Base-by-base conservation (phyloP, 2,113 vertebrate species). In the Rhabdornis inornatus region DNA sequence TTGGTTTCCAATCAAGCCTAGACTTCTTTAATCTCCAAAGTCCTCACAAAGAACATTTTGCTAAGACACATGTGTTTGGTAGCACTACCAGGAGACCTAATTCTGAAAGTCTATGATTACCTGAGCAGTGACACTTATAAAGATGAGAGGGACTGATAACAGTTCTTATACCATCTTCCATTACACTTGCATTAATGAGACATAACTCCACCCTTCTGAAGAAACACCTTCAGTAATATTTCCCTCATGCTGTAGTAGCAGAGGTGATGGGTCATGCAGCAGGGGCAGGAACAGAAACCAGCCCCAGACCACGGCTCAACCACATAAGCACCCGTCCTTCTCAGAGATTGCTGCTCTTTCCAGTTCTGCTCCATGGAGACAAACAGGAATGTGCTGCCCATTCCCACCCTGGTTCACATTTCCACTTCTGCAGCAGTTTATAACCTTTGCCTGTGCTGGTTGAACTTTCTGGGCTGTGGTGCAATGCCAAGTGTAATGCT, bases 1-100 rank as follows among this genome's bases (percentile, higher is more conserved):
- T 72, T 95, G 88, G 90, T 93, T 96, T 96, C 95, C 93, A 97
- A 64, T 90, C 88, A 96, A 90, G 64, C 72, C 83, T 80, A 89
- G 69, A n/a, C 37, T 53, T 37, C 92, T 94, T 93, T 96, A 83
- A 95, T 96, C 72, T 92, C 83, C 19, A 30, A 52, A 89, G 57
- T 69, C 44, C 56, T 81, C n/a, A 74, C 68, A 75, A 79, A 92
- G 93, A 90, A 75, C 40, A 45, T 45, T 94, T 81, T 75, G 52
- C 76, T 93, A 72, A 69, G 70, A 80, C 72, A 89, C 44, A 8
- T 15, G 57, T 59, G 88, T 64, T 77, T 13, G 7, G 47, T 40
- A 86, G 71, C 42, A 27, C 63, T 59, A n/a, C 56, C 55, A 86
- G 77, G 64, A 92, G 87, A 88, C 37, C 59, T 75, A 12, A 81